A percentile compares a stretch with the other conserved stretches of the same genome.
Evolutionary conservation across 2,888 invertebrate genomes (phyloP).

Genomic region (Drosophila picticornis): DNA sequence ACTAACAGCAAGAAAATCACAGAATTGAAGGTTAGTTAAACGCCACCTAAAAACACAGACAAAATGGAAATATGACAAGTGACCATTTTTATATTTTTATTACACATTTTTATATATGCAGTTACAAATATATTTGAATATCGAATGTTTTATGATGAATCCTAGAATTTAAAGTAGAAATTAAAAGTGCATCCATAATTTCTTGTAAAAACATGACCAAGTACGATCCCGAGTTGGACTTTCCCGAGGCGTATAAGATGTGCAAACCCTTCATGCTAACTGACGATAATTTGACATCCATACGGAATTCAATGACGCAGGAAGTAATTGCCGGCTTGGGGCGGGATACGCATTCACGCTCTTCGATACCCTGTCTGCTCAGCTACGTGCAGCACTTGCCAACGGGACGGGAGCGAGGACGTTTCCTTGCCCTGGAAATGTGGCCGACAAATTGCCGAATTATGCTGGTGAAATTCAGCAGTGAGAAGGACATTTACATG

Average conservation of each 20-base stretch:
- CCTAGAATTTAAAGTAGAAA: not conserved
- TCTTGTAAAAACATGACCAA: constrained; percentile 7
- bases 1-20: not conserved
- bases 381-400: constrained; percentile 97
- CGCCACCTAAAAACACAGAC: not conserved
- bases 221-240: constrained; percentile 53
- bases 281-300: constrained; percentile 90
- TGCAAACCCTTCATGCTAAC: constrained; percentile 88
- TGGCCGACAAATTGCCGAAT: constrained; percentile 99
- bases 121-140: not conserved
- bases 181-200: not conserved
- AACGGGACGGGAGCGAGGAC: constrained; percentile 95
- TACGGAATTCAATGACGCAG: constrained; percentile 89
- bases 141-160: not conserved
- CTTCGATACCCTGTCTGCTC: constrained; percentile 95
- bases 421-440: constrained; percentile 97
- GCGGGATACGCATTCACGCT: constrained; percentile 89
- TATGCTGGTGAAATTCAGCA: constrained; percentile 92
- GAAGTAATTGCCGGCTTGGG: constrained; percentile 92
- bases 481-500: constrained; percentile 94
- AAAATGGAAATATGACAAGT: not conserved
- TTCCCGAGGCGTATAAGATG: constrained; percentile 61
- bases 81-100: not conserved
- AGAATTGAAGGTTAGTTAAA: not conserved
- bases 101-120: too few relatives aligned